phyloP scores from a whole-genome alignment of 2,797 vertebrate species.

The Pempheris klunzingeri region DNA sequence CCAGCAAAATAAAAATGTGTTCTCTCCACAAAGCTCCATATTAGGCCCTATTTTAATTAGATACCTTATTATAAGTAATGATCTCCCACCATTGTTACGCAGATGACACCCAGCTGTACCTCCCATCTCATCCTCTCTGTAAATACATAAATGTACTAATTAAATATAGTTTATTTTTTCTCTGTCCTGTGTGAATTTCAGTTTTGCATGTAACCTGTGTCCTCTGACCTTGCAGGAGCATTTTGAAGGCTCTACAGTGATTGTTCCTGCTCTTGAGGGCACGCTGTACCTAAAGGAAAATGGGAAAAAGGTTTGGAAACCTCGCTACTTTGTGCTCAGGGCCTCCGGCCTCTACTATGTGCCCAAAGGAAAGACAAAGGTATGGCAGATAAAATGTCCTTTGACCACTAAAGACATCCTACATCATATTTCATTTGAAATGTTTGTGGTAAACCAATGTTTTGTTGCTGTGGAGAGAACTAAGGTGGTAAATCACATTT shows the following conservation, averaged over 20 bases:
- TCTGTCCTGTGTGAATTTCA: too few species aligned
- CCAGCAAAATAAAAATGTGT: too few species aligned
- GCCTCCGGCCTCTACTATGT: conserved; percentile 96
- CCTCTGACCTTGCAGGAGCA: conserved; percentile 84
- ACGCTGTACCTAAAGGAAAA: conserved; percentile 92
- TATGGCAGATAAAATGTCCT: conserved; percentile 64
- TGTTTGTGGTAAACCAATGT: neutral
- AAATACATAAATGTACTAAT: too few species aligned
- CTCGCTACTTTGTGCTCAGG: conserved; percentile 91
- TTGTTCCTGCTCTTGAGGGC: conserved; percentile 92
- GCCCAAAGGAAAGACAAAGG: conserved; percentile 96
- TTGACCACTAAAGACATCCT: neutral
- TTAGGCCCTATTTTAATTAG: too few species aligned
- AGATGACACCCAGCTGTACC: too few species aligned
- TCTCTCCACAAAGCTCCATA: too few species aligned
- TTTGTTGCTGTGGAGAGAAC: conserved; percentile 1
- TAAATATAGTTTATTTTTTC: too few species aligned
- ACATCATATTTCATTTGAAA: neutral
- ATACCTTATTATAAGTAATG: too few species aligned
- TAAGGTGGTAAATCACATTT: neutral
- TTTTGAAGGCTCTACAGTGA: conserved; percentile 88
- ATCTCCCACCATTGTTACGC: too few species aligned
- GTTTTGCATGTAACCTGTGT: neutral
- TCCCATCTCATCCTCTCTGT: too few species aligned
- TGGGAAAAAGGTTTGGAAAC: conserved; percentile 94